Evolutionary conservation across 2,113 vertebrate genomes (phyloP).

Genomic region (Leucosticte australis): DNA sequence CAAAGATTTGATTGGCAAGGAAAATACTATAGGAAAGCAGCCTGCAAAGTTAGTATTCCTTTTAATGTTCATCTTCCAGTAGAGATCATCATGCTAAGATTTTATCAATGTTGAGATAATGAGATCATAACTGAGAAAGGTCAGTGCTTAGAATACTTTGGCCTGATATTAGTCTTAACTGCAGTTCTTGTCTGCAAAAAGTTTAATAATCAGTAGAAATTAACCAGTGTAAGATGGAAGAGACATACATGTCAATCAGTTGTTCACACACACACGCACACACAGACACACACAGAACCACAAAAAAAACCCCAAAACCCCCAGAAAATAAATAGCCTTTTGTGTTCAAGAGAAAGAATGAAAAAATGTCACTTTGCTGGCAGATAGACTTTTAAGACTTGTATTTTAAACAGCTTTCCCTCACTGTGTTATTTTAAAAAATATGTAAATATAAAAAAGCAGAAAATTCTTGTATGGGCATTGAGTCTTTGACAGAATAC

Average conservation of each 20-base stretch:
- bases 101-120: not conserved
- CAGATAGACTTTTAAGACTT: not conserved
- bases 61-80: not conserved
- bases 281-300: rapidly evolving
- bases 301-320: not conserved
- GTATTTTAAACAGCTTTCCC: not conserved
- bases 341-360: not conserved
- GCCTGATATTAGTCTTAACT: not conserved
- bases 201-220: not conserved
- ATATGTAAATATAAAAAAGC: not conserved
- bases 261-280: not conserved
- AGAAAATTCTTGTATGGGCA: rapidly evolving
- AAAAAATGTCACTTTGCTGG: not conserved
- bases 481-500: not conserved
- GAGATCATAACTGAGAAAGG: not conserved
- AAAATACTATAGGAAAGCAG: not conserved
- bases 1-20: not conserved
- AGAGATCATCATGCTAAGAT: not conserved
- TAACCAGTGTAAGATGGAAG: not conserved
- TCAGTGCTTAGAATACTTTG: no score
- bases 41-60: not conserved
- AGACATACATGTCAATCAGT: not conserved
- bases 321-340: not conserved
- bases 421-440: not conserved
- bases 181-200: not conserved